These are phyloP conservation scores for Notolepis coatsorum DNA, from an alignment of 2,797 vertebrate species.

Conservation along the genomic window DNA sequence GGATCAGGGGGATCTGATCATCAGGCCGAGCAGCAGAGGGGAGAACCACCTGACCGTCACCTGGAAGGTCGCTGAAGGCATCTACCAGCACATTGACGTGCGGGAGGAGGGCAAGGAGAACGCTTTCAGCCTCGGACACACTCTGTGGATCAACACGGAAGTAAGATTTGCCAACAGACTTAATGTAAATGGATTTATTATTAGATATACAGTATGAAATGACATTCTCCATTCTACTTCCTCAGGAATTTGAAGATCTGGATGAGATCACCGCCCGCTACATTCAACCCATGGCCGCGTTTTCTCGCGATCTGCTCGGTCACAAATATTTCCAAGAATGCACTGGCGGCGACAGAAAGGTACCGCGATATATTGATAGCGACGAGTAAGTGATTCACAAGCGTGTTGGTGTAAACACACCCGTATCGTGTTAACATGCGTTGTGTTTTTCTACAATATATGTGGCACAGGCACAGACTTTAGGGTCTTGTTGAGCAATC, in stretches of 20 bases:
- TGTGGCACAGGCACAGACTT: neutral
- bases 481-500: neutral
- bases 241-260: conserved; percentile 91
- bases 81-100: conserved; percentile 90
- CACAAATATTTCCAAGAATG: conserved; percentile 92
- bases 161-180: conserved; percentile 53
- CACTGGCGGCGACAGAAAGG: conserved; percentile 88
- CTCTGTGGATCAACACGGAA: conserved; percentile 90
- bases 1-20: conserved; percentile 93
- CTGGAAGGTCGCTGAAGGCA: conserved; percentile 90
- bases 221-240: conserved; percentile 8
- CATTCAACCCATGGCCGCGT: conserved; percentile 92
- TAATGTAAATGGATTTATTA: neutral
- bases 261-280: conserved; percentile 92
- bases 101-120: conserved; percentile 91
- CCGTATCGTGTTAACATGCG: neutral
- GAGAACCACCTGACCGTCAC: conserved; percentile 92
- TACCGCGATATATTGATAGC: conserved; percentile 48
- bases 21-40: conserved; percentile 91
- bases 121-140: conserved; percentile 90
- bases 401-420: neutral
- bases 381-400: neutral
- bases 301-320: conserved; percentile 87
- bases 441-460: too few species aligned
- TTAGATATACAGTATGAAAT: neutral